phyloP scores from a whole-genome alignment of 2,113 vertebrate species.

The Alexandromys fortis region DNA sequence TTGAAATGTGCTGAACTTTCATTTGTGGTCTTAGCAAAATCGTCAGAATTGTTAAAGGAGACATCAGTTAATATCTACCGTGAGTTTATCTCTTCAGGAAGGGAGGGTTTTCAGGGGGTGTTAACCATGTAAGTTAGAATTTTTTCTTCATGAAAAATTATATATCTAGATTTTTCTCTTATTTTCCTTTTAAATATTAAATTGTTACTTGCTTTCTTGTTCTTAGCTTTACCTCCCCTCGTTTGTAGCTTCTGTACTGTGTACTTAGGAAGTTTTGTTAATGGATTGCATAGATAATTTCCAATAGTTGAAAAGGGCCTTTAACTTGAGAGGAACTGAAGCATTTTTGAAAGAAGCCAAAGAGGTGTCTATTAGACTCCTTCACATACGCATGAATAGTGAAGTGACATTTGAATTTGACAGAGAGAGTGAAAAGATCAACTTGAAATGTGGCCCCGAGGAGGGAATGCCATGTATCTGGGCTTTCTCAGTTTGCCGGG shows the following conservation, averaged over 20 bases:
- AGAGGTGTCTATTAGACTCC: slow-evolving; percentile 72
- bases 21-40: slow-evolving; percentile 19
- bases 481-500: slow-evolving; percentile 71
- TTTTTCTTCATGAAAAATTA: not conserved
- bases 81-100: not conserved
- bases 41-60: not conserved
- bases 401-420: slow-evolving; percentile 83
- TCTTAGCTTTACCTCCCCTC: not conserved
- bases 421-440: slow-evolving; percentile 81
- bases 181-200: not conserved
- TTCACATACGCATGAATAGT: slow-evolving; percentile 73
- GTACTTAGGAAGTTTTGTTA: slow-evolving; percentile 65
- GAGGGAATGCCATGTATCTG: slow-evolving; percentile 16
- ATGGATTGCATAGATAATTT: slow-evolving; percentile 78
- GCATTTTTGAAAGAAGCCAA: slow-evolving; percentile 74
- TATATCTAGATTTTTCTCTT: not conserved
- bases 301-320: slow-evolving; percentile 73
- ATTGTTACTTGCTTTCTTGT: slow-evolving; percentile 11
- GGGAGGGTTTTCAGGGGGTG: not conserved
- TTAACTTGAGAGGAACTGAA: slow-evolving; percentile 78
- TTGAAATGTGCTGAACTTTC: slow-evolving; percentile 25
- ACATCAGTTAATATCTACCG: not conserved
- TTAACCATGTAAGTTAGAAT: not conserved
- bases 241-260: slow-evolving; percentile 52
- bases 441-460: slow-evolving; percentile 69